Evolutionary conservation across 2,888 invertebrate species (phyloP).

Genomic region (Iphiclides podalirius): DNA sequence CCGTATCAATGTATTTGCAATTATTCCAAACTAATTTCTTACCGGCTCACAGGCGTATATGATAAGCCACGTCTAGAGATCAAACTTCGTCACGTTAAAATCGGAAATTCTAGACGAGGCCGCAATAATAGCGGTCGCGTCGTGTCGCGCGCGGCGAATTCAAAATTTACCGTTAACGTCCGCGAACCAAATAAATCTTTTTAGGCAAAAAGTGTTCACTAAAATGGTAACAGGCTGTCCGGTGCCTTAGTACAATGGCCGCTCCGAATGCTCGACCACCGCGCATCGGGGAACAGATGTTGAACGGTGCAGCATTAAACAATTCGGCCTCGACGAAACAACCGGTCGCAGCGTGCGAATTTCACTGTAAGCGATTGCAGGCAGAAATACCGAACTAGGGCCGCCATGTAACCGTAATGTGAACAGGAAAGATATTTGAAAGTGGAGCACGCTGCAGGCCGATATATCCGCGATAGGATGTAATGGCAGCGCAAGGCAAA

Average conservation of each 20-base stretch:
- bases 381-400: neutral
- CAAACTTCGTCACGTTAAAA: slow-evolving; percentile 36
- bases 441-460: neutral
- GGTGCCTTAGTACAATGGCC: slow-evolving; percentile 68
- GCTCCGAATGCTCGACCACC: slow-evolving; percentile 58
- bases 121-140: slow-evolving; percentile 64
- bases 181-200: slow-evolving; percentile 69
- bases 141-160: slow-evolving; percentile 43
- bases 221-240: slow-evolving; percentile 65
- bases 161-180: slow-evolving; percentile 66
- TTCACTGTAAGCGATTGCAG: slow-evolving; percentile 18
- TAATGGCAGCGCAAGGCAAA: neutral
- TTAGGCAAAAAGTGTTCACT: slow-evolving; percentile 59
- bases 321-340: slow-evolving; percentile 22
- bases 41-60: no score
- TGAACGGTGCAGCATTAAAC: slow-evolving; percentile 18
- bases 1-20: no score
- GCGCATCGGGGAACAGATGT: slow-evolving; percentile 34
- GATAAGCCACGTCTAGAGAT: slow-evolving; percentile 20
- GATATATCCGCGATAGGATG: neutral
- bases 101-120: slow-evolving; percentile 46
- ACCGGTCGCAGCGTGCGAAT: slow-evolving; percentile 15
- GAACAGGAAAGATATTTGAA: slow-evolving; percentile 4
- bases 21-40: no score
- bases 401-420: neutral